Percentiles rank a stretch among this genome's conserved stretches.
Evolutionary conservation across 92 coral and sea anemone genomes (phyloP).

Genomic region (Epizoanthus illoricatus): DNA sequence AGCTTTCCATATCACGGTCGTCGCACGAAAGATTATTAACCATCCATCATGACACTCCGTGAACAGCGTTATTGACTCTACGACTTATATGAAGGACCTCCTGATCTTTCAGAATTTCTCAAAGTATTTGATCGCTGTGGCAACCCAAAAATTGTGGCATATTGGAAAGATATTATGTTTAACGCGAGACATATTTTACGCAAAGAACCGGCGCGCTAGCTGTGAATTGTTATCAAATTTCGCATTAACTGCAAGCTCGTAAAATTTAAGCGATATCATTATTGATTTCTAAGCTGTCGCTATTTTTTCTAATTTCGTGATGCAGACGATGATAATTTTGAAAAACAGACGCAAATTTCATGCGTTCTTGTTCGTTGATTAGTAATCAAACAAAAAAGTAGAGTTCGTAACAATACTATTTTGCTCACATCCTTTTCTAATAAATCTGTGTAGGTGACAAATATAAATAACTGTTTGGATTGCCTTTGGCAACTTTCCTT

Average conservation of each 20-base stretch:
- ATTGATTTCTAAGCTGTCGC: slow-evolving; percentile 11
- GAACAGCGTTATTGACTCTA: slow-evolving; percentile 1
- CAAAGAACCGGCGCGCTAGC: background rate
- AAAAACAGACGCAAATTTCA: background rate
- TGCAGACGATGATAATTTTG: slow-evolving; percentile 3
- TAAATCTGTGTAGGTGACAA: slow-evolving; percentile 12
- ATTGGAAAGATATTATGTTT: slow-evolving; percentile 16
- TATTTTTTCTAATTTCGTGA: slow-evolving; percentile 2
- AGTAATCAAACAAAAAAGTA: background rate
- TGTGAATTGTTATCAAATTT: slow-evolving; percentile 26
- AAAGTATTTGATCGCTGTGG: background rate
- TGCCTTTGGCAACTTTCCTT: slow-evolving; percentile 31
- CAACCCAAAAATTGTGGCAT: background rate
- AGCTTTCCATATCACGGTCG: background rate
- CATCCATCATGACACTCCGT: background rate
- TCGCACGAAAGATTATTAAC: background rate
- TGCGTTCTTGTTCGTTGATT: slow-evolving; percentile 1
- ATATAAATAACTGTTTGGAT: background rate
- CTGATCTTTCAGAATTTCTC: background rate
- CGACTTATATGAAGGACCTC: background rate
- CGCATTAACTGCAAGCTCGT: background rate
- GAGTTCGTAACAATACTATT: background rate
- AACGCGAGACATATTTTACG: slow-evolving; percentile 7
- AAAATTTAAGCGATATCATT: background rate
- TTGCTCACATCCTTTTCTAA: slow-evolving; percentile 33